phyloP scores from a whole-genome alignment of 1,140 invertebrate species.

The Ceratina japonica region DNA sequence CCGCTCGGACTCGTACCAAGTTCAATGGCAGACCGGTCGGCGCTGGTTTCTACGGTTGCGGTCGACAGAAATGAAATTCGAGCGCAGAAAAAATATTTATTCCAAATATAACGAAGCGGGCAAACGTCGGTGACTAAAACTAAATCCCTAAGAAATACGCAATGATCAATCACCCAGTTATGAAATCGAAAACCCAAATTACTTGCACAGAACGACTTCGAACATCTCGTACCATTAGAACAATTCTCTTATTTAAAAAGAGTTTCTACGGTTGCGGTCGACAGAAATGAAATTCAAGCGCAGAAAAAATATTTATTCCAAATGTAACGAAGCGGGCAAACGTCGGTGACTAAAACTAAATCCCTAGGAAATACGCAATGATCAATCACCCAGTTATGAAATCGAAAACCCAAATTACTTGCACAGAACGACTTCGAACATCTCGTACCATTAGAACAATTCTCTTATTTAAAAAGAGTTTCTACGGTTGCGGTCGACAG shows the following conservation, averaged over 20 bases:
- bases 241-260: no score
- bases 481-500: no score
- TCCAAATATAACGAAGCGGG: conserved; percentile 34
- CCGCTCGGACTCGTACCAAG: not conserved
- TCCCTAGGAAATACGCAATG: not conserved
- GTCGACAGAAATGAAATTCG: not conserved
- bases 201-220: not conserved
- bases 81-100: conserved; percentile 59
- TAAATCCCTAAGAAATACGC: not conserved
- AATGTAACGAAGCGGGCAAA: conserved; percentile 16
- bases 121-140: not conserved
- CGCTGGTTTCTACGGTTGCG: no score
- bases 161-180: conserved; percentile 3
- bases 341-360: not conserved
- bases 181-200: conserved; percentile 1
- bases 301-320: conserved; percentile 61
- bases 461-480: no score
- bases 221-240: conserved; percentile 11
- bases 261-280: no score
- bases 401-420: not conserved
- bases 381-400: conserved; percentile 11
- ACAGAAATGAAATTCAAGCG: not conserved
- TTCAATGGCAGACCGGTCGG: not conserved
- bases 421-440: not conserved
- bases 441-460: conserved; percentile 6